Conservation (phyloP, 2,888 invertebrate species). For the Agriopis aurantiaria region DNA sequence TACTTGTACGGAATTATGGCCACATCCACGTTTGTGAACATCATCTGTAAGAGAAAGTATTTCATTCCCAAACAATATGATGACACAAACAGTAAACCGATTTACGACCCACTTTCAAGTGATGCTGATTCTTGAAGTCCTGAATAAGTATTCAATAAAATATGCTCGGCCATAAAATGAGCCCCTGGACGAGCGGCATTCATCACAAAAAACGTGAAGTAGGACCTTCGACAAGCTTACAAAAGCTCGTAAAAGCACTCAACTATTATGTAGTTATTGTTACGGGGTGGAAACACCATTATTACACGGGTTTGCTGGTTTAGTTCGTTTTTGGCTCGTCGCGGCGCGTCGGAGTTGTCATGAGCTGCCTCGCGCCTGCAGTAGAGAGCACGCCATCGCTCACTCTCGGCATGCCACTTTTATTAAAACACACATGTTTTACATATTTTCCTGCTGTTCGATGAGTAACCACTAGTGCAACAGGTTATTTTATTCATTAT, state of each 20-base stretch:
- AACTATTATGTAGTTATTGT: constrained; percentile 86
- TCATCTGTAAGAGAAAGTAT: constrained; percentile 54
- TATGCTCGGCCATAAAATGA: constrained; percentile 69
- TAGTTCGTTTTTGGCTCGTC: constrained; percentile 80
- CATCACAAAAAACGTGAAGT: constrained; percentile 82
- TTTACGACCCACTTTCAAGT: constrained; percentile 61
- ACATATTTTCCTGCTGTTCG: constrained; percentile 9
- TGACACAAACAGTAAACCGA: constrained; percentile 64
- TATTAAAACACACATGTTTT: constrained; percentile 26
- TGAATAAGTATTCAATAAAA: constrained; percentile 82
- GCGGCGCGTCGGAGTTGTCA: constrained; percentile 59
- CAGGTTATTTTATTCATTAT: not conserved
- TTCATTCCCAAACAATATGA: constrained; percentile 67
- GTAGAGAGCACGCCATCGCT: constrained; percentile 34
- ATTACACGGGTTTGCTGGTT: constrained; percentile 79
- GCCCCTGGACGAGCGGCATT: constrained; percentile 66
- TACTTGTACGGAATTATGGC: constrained; percentile 33
- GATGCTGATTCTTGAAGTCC: constrained; percentile 64
- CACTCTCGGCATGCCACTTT: constrained; percentile 18
- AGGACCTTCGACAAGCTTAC: constrained; percentile 83
- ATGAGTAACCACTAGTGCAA: constrained; percentile 5
- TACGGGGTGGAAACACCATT: constrained; percentile 86
- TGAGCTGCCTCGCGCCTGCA: constrained; percentile 35
- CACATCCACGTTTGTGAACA: constrained; percentile 24
- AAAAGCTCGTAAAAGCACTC: constrained; percentile 86